Evolutionary conservation across 2,797 vertebrate species (phyloP), one percentile per base, ranked within the genome.

Genomic region (Hylomyscus alleni): DNA sequence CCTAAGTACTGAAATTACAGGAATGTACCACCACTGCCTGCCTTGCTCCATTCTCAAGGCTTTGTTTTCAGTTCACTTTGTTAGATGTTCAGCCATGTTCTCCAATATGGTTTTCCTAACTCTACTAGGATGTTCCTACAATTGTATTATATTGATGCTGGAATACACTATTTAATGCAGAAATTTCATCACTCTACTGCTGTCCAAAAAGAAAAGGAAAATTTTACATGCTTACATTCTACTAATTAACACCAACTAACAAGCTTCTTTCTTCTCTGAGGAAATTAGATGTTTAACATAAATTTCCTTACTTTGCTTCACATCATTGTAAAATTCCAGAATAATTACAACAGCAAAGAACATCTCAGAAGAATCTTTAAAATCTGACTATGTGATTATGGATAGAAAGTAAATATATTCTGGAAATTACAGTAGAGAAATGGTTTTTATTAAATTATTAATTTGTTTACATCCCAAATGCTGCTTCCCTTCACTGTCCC

Each of bases 391-490:
- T 65, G 29, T 65, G 29, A 65, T 65, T 7, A 14, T 34, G 6
- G 83, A 78, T 8, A 78, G 15, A 87, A 89, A 94, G 88, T n/a
- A 85, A 47, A 54, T 56, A 60, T 82, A 56, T 89, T 90, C 93
- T 96, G 93, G 92, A 96, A 95, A 96, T 96, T 89, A 91, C 90
- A 97, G 56, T 52, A 76, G 52, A 93, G 22, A 62, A 96, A 86
- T 91, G 89, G 84, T 54, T 29, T 65, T 65, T 31, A 67, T 67
- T 67, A 67, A 14, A 34, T 34, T 34, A 34, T 67, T 2, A 67
- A 67, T 67, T 67, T 34, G 13, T 34, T 67, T 34, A 67, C 31
- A 34, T 67, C 65, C 1, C 13, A 34, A 67, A 67, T 0, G 15
- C 14, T 67, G 14, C 26, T 65, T 26, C 26, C 10, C 13, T 14